phyloP scores from a whole-genome alignment of 2,888 invertebrate species.

The Trachelus tabidus region DNA sequence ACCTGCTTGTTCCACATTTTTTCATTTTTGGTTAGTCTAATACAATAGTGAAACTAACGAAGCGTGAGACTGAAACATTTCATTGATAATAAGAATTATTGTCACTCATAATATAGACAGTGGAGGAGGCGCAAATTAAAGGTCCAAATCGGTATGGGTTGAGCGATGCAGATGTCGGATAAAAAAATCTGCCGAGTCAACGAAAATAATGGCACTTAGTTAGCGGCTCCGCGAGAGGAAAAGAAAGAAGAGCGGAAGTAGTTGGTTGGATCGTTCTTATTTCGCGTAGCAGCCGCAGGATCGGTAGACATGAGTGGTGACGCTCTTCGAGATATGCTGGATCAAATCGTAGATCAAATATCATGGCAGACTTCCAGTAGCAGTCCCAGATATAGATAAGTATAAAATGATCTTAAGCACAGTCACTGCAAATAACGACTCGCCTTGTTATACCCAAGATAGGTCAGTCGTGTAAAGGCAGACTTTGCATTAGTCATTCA shows the following conservation, averaged over 20 bases:
- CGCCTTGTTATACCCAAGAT: conserved; percentile 32
- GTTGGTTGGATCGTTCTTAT: conserved; percentile 23
- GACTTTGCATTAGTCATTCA: conserved; percentile 40
- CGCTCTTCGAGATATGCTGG: neutral
- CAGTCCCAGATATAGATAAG: conserved; percentile 46
- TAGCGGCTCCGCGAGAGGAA: conserved; percentile 19
- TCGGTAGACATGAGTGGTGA: neutral
- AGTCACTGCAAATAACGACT: conserved; percentile 44
- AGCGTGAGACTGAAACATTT: neutral
- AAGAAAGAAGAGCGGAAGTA: conserved; percentile 39
- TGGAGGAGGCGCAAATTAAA: neutral
- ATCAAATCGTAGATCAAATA: conserved; percentile 29
- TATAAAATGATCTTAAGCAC: conserved; percentile 36
- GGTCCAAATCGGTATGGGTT: neutral
- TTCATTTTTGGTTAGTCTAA: neutral
- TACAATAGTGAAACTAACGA: neutral
- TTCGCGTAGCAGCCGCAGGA: conserved; percentile 16
- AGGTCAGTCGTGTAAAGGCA: conserved; percentile 5
- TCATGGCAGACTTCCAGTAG: conserved; percentile 36
- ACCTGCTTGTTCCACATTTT: too few relatives aligned
- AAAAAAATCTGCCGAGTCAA: conserved; percentile 42
- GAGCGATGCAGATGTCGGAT: neutral
- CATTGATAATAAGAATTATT: neutral
- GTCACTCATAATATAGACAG: neutral
- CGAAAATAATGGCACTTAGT: conserved; percentile 39